phyloP scores from a whole-genome alignment of 2,797 vertebrate species.

The Pyrocephalus nanus region DNA sequence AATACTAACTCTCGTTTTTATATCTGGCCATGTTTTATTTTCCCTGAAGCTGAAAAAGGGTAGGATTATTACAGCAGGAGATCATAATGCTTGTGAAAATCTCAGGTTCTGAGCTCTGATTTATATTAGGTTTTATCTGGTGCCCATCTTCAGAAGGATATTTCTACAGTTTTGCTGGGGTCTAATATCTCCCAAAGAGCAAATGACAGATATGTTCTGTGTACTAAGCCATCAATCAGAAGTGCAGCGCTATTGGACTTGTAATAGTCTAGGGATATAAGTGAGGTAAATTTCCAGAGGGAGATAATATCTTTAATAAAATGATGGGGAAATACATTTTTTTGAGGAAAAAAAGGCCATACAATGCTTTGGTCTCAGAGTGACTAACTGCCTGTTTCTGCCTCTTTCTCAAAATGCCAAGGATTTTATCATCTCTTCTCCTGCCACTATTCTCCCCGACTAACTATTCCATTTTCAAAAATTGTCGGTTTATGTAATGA shows the following conservation, averaged over 20 bases:
- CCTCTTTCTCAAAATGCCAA: neutral
- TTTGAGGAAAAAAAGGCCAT: neutral
- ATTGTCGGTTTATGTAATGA: neutral
- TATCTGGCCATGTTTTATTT: neutral
- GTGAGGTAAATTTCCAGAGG: slow-evolving; percentile 39
- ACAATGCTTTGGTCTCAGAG: neutral
- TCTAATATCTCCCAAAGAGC: slow-evolving; percentile 46
- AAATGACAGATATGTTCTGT: slow-evolving; percentile 24
- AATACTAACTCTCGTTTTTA: neutral
- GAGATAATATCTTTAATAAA: slow-evolving; percentile 54
- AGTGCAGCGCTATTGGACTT: neutral
- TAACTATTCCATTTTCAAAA: neutral
- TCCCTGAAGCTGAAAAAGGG: neutral
- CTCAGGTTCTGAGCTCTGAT: neutral
- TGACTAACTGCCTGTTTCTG: neutral
- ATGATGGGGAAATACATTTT: slow-evolving; percentile 24
- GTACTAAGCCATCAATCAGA: slow-evolving; percentile 34
- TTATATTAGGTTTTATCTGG: slow-evolving; percentile 15
- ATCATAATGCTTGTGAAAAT: neutral
- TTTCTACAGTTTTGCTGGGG: slow-evolving; percentile 13
- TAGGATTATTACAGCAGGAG: neutral
- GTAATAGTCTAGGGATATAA: slow-evolving; percentile 11
- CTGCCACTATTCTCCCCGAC: neutral
- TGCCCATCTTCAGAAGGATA: slow-evolving; percentile 11
- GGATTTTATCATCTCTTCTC: neutral